These are phyloP conservation scores for Pocillopora damicornis DNA, from an alignment of 64 coral and sea anemone species.

Conservation along the genomic window DNA sequence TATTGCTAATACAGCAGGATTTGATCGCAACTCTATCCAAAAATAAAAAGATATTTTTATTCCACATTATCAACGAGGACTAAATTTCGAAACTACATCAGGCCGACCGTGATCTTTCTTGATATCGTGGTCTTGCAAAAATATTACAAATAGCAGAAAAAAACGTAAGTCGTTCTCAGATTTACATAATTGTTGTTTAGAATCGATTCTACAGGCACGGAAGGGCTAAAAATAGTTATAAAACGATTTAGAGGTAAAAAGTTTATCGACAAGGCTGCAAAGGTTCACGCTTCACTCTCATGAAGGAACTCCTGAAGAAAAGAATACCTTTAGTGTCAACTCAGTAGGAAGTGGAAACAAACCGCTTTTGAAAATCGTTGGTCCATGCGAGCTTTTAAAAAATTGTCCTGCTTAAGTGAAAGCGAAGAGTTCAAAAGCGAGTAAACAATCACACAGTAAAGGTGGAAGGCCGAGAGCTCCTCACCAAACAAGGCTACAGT, in stretches of 20 bases:
- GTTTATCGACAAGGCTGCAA: not conserved
- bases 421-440: constrained; percentile 11
- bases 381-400: not conserved
- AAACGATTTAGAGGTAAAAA: not conserved
- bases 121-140: not conserved
- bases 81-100: not conserved
- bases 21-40: not conserved
- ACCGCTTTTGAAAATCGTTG: not conserved
- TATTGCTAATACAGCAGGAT: not conserved
- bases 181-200: not conserved
- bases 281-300: not conserved
- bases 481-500: not conserved
- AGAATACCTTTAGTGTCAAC: not conserved
- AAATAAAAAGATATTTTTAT: not conserved
- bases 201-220: not conserved
- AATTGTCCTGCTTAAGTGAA: not conserved
- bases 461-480: not conserved
- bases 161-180: not conserved
- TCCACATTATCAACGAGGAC: not conserved
- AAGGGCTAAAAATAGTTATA: not conserved
- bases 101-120: not conserved
- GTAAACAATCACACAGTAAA: constrained; percentile 14
- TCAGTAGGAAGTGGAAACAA: not conserved
- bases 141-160: not conserved
- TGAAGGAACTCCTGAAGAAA: not conserved